Percentiles rank a stretch among this genome's conserved stretches.
Conservation (phyloP, 2,797 vertebrate genomes). For the Hyperoplus immaculatus region DNA sequence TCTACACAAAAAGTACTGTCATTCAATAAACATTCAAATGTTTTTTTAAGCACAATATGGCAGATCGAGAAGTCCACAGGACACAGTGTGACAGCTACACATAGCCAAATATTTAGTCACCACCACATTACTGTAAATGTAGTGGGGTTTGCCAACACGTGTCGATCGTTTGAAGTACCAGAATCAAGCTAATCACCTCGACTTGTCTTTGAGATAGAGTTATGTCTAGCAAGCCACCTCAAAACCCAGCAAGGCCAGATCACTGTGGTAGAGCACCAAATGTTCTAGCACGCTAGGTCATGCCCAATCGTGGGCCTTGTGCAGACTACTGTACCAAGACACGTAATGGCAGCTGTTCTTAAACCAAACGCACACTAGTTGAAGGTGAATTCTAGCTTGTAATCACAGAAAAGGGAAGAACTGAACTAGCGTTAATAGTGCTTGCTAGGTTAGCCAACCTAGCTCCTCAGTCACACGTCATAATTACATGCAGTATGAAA, state of each 20-base stretch:
- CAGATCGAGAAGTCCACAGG: not conserved
- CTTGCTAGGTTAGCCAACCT: slow-evolving; percentile 32
- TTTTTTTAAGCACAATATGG: not conserved
- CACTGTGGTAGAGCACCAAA: slow-evolving; percentile 51
- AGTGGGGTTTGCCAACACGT: too few relatives aligned
- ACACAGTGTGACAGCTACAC: not conserved
- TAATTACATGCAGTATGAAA: slow-evolving; percentile 5
- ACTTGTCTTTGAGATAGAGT: slow-evolving; percentile 2
- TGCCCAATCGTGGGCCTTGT: slow-evolving; percentile 52
- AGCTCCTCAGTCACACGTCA: slow-evolving; percentile 28
- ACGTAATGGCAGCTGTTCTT: slow-evolving; percentile 44
- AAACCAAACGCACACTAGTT: not conserved
- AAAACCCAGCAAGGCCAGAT: slow-evolving; percentile 16
- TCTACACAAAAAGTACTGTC: not conserved
- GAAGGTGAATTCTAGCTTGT: not conserved
- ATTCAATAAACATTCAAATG: not conserved
- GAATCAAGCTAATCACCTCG: slow-evolving; percentile 13
- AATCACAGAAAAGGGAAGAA: slow-evolving; percentile 4
- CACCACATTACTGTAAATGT: not conserved
- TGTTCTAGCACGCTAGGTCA: slow-evolving; percentile 62
- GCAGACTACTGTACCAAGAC: slow-evolving; percentile 31
- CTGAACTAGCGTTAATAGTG: not conserved
- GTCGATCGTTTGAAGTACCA: not conserved
- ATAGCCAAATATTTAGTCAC: slow-evolving; percentile 1
- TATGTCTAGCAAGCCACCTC: slow-evolving; percentile 31